Evolutionary conservation across 2,113 vertebrate species (phyloP).

Genomic region (Circaetus cinerascens): DNA sequence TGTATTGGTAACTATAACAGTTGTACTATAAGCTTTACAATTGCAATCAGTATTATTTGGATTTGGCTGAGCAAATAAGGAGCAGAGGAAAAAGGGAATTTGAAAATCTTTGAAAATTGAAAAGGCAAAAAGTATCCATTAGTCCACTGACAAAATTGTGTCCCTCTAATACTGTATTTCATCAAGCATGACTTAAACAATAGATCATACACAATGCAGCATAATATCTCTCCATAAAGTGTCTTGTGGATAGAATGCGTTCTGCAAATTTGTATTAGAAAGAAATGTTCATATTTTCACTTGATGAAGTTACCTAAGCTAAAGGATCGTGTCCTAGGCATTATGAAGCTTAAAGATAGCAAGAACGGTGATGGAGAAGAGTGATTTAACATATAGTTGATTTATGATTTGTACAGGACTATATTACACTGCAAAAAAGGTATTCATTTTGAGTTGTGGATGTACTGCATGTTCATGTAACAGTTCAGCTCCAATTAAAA

Average conservation of each 20-base stretch:
- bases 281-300: background rate
- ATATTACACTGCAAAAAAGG: background rate
- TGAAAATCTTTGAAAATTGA: background rate
- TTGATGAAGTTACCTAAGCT: background rate
- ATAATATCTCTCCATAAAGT: background rate
- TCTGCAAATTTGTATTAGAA: background rate
- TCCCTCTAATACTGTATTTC: background rate
- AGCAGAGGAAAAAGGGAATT: background rate
- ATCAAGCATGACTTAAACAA: background rate
- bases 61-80: background rate
- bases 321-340: background rate
- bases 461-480: constrained; percentile 67
- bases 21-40: background rate
- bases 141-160: background rate
- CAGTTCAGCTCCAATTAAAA: constrained; percentile 27
- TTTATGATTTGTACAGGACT: background rate
- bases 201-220: background rate
- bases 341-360: constrained; percentile 10
- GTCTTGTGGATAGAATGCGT: background rate
- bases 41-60: background rate
- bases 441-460: background rate
- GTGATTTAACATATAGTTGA: background rate
- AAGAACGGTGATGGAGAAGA: background rate
- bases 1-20: background rate
- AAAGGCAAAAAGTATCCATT: background rate